These are phyloP conservation scores for Diploscapter pachys DNA, from an alignment of 1,140 invertebrate species.

Conservation along the genomic window DNA sequence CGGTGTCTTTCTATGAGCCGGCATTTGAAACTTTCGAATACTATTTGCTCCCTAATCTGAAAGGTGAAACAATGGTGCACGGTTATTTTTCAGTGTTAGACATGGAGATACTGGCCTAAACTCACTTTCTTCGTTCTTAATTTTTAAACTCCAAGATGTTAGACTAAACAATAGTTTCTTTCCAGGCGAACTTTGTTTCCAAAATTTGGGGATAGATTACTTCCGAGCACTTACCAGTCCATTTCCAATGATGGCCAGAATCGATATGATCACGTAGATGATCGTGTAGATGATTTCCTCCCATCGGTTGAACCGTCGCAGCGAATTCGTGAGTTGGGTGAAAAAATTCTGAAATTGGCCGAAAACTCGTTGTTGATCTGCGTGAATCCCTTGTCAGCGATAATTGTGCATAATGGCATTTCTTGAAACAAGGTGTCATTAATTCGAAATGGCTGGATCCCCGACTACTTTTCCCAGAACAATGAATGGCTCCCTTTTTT, in stretches of 20 bases:
- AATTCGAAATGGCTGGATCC: neutral
- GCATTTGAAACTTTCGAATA: no score
- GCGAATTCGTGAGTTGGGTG: constrained; percentile 42
- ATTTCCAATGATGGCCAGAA: constrained; percentile 55
- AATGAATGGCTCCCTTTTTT: constrained; percentile 1
- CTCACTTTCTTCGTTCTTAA: no score
- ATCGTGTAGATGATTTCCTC: constrained; percentile 53
- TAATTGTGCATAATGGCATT: neutral
- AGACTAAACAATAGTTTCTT: no score
- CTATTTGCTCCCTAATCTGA: no score
- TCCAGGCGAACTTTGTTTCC: no score
- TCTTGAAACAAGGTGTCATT: neutral
- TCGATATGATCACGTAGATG: constrained; percentile 52
- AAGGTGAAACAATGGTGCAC: no score
- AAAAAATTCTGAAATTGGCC: constrained; percentile 46
- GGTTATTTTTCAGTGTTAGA: no score
- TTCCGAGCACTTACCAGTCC: constrained; percentile 43
- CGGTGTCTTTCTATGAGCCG: no score
- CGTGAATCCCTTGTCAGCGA: neutral
- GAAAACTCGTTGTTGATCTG: neutral
- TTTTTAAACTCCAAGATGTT: no score
- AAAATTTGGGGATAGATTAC: no score
- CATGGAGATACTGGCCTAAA: no score
- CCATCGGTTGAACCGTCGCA: constrained; percentile 47
- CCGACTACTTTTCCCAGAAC: constrained; percentile 26